These are phyloP conservation scores for Cepaea hortensis DNA, from an alignment of 2,888 invertebrate species.

Conservation along the genomic window DNA sequence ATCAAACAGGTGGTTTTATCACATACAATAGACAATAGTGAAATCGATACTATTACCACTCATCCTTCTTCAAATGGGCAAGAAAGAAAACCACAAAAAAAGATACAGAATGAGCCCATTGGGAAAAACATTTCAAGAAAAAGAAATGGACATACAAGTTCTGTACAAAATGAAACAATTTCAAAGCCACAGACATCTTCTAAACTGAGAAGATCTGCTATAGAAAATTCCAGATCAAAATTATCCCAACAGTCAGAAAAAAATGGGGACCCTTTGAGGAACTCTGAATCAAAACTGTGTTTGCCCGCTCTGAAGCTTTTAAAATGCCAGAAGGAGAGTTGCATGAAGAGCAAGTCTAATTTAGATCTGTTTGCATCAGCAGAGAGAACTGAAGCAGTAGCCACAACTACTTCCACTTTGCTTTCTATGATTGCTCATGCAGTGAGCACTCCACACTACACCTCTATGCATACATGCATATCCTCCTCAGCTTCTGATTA, in stretches of 20 bases:
- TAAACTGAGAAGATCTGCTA: not conserved
- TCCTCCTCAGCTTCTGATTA: not conserved
- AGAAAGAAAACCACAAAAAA: not conserved
- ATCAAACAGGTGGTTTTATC: not conserved
- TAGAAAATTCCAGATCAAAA: not conserved
- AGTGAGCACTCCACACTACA: constrained; percentile 27
- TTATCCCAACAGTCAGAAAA: not conserved
- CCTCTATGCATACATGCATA: not conserved
- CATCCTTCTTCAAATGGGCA: not conserved
- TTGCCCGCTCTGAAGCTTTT: not conserved
- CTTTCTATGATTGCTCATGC: constrained; percentile 27
- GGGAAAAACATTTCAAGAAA: not conserved
- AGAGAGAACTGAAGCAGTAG: too few relatives aligned
- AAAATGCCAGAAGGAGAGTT: not conserved
- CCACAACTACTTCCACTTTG: constrained; percentile 1
- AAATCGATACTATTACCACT: not conserved
- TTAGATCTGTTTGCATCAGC: not conserved
- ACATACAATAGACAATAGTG: not conserved
- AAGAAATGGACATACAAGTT: not conserved
- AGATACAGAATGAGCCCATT: not conserved
- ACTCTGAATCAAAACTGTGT: not conserved
- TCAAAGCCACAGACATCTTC: not conserved
- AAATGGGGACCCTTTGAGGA: not conserved
- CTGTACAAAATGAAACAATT: not conserved
- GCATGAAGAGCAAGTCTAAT: not conserved